Conservation (phyloP, 1,140 invertebrate species). For the Parapsyche elsis region DNA sequence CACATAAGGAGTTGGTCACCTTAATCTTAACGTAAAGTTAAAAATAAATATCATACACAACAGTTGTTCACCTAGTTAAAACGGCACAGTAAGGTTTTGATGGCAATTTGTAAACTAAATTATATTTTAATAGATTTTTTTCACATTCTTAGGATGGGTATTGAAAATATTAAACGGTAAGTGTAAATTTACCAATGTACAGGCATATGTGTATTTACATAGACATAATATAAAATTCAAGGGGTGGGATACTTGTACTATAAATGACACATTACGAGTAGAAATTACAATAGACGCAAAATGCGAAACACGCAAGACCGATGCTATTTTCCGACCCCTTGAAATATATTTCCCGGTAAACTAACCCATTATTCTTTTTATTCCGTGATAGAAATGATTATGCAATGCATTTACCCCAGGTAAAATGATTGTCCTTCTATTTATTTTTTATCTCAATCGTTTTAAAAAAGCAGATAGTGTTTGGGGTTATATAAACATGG, state of each 20-base stretch:
- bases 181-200: too few relatives aligned
- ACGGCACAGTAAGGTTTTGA: too few relatives aligned
- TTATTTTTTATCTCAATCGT: not conserved
- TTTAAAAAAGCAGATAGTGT: too few relatives aligned
- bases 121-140: too few relatives aligned
- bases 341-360: constrained; percentile 31
- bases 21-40: too few relatives aligned
- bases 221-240: not conserved
- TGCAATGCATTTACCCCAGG: not conserved
- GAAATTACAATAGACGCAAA: constrained; percentile 36
- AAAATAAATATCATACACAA: too few relatives aligned
- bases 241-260: not conserved
- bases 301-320: constrained; percentile 20
- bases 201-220: not conserved
- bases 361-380: constrained; percentile 12
- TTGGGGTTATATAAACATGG: too few relatives aligned
- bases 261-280: constrained; percentile 17
- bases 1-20: too few relatives aligned
- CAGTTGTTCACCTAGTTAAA: too few relatives aligned
- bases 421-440: not conserved
- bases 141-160: too few relatives aligned
- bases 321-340: constrained; percentile 26
- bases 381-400: not conserved
- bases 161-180: too few relatives aligned
- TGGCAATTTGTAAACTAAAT: too few relatives aligned